A percentile compares a stretch with the other conserved stretches of the same genome.
Evolutionary conservation across 2,797 vertebrate genomes (phyloP).

Genomic region (Thamnophis elegans): DNA sequence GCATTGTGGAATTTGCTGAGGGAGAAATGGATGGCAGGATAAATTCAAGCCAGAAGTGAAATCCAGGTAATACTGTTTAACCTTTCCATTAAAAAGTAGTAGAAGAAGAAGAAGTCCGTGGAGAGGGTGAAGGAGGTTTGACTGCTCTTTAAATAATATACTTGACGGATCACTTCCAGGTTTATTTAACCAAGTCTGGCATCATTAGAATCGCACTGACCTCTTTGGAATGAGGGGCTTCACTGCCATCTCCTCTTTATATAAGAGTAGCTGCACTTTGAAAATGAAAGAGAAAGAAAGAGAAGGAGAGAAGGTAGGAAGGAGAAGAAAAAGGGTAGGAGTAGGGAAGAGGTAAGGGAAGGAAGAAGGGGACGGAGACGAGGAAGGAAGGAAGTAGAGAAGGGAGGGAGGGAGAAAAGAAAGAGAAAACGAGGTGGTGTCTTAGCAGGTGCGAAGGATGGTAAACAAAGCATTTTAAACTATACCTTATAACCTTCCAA

Average conservation of each 20-base stretch:
- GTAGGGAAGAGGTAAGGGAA: too few relatives aligned
- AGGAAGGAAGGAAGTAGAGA: too few relatives aligned
- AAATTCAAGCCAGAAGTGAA: not conserved
- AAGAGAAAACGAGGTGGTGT: too few relatives aligned
- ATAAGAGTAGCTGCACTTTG: conserved; percentile 59
- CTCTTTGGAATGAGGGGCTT: not conserved
- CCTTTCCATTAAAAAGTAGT: not conserved
- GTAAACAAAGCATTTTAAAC: too few relatives aligned
- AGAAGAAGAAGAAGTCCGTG: not conserved
- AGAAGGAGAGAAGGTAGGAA: too few relatives aligned
- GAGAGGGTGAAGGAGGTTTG: not conserved
- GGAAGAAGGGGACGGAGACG: too few relatives aligned
- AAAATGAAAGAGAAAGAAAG: conserved; percentile 55
- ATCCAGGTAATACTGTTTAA: not conserved
- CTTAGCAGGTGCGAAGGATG: too few relatives aligned
- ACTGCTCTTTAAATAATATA: not conserved
- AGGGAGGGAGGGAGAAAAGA: too few relatives aligned
- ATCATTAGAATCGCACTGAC: not conserved
- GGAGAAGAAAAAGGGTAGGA: too few relatives aligned
- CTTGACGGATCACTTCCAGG: not conserved
- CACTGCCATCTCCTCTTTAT: conserved; percentile 52
- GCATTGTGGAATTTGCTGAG: not conserved
- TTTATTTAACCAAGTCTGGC: not conserved
- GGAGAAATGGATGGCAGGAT: not conserved
- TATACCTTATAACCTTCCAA: too few relatives aligned